A percentile compares a stretch with the other conserved stretches of the same genome.
These are phyloP conservation scores for Acrobasis suavella DNA, from an alignment of 2,888 invertebrate genomes.

Conservation along the genomic window DNA sequence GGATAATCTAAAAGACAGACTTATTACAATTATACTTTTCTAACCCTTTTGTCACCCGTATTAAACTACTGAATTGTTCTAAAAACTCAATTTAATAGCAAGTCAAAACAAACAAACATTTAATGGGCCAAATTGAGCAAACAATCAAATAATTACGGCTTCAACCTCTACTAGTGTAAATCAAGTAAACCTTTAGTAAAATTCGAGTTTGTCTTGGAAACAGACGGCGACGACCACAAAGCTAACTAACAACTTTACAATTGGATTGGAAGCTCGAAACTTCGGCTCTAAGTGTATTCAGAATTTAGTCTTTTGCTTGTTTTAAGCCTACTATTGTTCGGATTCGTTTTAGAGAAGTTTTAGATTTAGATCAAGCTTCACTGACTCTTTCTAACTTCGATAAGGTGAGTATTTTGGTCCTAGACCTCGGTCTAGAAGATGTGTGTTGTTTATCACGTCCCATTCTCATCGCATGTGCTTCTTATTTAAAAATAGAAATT, in stretches of 20 bases:
- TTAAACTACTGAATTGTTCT: too few relatives aligned
- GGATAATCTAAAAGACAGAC: too few relatives aligned
- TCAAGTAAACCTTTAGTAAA: not conserved
- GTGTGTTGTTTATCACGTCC: too few relatives aligned
- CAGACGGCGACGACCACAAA: conserved; percentile 7
- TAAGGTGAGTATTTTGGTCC: too few relatives aligned
- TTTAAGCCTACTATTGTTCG: not conserved
- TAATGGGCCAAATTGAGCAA: conserved; percentile 4
- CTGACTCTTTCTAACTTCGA: too few relatives aligned
- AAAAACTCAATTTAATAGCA: too few relatives aligned
- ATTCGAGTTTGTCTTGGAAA: conserved; percentile 9
- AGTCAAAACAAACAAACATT: not conserved
- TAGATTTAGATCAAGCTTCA: too few relatives aligned
- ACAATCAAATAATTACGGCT: not conserved
- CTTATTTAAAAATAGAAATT: too few relatives aligned
- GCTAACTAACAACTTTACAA: conserved; percentile 13
- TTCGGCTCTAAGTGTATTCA: not conserved
- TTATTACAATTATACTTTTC: too few relatives aligned
- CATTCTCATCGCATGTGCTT: too few relatives aligned
- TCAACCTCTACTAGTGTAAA: not conserved
- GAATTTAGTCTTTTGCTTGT: not conserved
- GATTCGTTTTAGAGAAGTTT: not conserved
- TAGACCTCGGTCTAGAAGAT: too few relatives aligned
- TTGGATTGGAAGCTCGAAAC: conserved; percentile 7
- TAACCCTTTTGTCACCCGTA: too few relatives aligned